Percentiles rank a stretch among this genome's conserved stretches.
Conservation (phyloP, 1,140 invertebrate genomes). For the Euura saliciscinereae region DNA sequence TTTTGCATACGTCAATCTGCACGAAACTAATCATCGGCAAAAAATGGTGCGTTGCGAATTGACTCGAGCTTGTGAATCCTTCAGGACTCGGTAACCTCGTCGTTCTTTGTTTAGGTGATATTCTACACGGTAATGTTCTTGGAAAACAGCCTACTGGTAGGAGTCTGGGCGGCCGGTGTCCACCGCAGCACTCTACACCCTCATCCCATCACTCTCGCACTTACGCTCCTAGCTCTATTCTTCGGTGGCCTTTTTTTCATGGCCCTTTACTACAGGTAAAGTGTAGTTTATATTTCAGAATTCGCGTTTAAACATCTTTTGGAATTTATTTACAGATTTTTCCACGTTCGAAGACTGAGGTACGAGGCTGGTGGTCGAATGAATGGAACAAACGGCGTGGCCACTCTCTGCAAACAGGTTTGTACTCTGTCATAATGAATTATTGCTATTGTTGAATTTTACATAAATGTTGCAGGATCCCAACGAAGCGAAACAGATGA, state of each 20-base stretch:
- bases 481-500: constrained; percentile 48
- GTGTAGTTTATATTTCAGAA: not conserved
- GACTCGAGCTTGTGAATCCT: constrained; percentile 9
- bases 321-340: constrained; percentile 60
- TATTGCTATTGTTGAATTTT: not conserved
- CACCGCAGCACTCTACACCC: constrained; percentile 48
- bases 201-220: constrained; percentile 63
- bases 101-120: constrained; percentile 63
- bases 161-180: constrained; percentile 72
- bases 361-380: constrained; percentile 70
- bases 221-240: constrained; percentile 66
- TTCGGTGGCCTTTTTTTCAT: constrained; percentile 82
- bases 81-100: constrained; percentile 14
- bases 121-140: constrained; percentile 93
- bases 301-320: not conserved
- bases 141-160: constrained; percentile 81
- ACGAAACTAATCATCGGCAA: constrained; percentile 78
- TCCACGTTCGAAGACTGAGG: constrained; percentile 69
- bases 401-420: constrained; percentile 48
- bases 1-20: constrained; percentile 89
- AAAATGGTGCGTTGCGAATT: constrained; percentile 69
- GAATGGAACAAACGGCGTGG: constrained; percentile 48
- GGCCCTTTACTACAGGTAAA: constrained; percentile 79
- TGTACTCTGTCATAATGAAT: constrained; percentile 10
- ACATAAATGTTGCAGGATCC: constrained; percentile 35